Conservation (phyloP, 2,113 vertebrate species). For the Embiotoca jacksoni region DNA sequence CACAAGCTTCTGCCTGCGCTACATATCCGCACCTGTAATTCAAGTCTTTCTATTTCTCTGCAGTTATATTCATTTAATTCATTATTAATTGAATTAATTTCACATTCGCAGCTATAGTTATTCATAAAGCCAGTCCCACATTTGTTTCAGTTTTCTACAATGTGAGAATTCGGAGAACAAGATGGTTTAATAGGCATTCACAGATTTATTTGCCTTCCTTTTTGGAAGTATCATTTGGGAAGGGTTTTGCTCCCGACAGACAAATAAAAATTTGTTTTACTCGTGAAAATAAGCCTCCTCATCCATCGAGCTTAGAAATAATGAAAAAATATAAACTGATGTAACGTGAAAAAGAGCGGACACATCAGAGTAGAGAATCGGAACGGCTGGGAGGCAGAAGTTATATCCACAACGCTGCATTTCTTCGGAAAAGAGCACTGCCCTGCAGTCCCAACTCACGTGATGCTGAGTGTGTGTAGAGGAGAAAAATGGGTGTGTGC, state of each 20-base stretch:
- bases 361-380: conserved; percentile 27
- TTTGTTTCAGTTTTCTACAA: background rate
- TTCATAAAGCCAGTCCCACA: too few relatives aligned
- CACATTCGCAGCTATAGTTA: too few relatives aligned
- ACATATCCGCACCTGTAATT: background rate
- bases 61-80: too few relatives aligned
- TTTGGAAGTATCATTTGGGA: conserved; percentile 1
- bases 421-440: conserved; percentile 63
- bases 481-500: background rate
- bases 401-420: conserved; percentile 57
- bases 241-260: background rate
- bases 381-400: conserved; percentile 47
- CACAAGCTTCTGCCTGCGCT: conserved; percentile 1
- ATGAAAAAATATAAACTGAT: conserved; percentile 29
- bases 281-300: conserved; percentile 4
- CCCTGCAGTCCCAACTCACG: conserved; percentile 66
- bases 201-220: background rate
- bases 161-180: background rate
- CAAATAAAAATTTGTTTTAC: background rate
- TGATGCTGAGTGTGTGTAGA: conserved; percentile 49
- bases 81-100: too few relatives aligned
- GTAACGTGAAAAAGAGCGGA: conserved; percentile 19
- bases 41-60: background rate
- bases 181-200: background rate
- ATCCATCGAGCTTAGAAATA: background rate